A percentile compares a stretch with the other conserved stretches of the same genome.
Conservation (phyloP, 2,888 invertebrate genomes). For the Dasypolia templi region DNA sequence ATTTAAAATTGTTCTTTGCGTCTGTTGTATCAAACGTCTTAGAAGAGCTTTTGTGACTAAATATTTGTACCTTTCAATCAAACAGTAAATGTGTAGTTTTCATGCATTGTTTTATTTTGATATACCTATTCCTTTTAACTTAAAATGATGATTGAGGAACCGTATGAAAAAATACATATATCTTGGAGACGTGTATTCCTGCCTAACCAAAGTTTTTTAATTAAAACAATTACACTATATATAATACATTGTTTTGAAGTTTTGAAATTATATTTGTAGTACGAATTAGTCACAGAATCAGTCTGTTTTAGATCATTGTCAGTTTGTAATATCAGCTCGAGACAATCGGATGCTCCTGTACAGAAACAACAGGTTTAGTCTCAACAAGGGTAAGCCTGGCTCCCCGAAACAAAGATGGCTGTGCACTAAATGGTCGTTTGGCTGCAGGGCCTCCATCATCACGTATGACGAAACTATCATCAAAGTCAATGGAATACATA, state of each 20-base stretch:
- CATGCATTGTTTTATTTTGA: constrained; percentile 1
- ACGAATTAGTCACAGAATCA: not conserved
- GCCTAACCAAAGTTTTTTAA: too few relatives aligned
- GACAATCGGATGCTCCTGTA: constrained; percentile 72
- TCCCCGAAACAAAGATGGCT: constrained; percentile 70
- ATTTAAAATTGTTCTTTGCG: not conserved
- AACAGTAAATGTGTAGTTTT: not conserved
- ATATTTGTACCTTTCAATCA: not conserved
- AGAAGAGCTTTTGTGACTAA: not conserved
- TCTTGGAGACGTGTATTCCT: not conserved
- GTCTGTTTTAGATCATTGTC: constrained; percentile 54
- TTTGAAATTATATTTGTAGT: not conserved
- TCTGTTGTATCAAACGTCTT: not conserved
- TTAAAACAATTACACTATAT: too few relatives aligned
- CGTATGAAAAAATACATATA: too few relatives aligned
- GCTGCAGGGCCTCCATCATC: constrained; percentile 71
- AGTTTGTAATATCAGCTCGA: constrained; percentile 66
- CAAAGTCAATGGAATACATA: constrained; percentile 62
- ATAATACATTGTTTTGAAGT: too few relatives aligned
- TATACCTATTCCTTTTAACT: not conserved
- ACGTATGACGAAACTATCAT: constrained; percentile 67
- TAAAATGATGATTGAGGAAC: not conserved
- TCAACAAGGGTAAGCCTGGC: constrained; percentile 56
- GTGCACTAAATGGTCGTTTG: constrained; percentile 67
- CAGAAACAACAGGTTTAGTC: constrained; percentile 67